Evolutionary conservation across 2,888 invertebrate species (phyloP).

Genomic region (Salpingus planirostris): DNA sequence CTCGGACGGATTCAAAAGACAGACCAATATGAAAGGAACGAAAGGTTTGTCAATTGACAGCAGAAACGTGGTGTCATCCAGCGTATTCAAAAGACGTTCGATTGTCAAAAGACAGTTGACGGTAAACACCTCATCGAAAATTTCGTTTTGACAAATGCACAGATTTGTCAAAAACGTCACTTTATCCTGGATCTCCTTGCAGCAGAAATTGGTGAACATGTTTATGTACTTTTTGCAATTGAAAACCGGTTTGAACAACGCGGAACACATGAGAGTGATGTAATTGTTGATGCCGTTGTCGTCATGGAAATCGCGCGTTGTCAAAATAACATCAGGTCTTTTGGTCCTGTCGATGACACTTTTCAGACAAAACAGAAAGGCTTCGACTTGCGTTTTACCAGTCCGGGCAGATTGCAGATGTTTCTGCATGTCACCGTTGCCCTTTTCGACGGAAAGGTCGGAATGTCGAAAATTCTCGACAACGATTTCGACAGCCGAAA

Average conservation of each 20-base stretch:
- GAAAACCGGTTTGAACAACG: slow-evolving; percentile 45
- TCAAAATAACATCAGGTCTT: slow-evolving; percentile 37
- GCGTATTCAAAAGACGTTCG: slow-evolving; percentile 7
- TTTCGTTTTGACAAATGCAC: slow-evolving; percentile 11
- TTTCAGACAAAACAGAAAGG: slow-evolving; percentile 47
- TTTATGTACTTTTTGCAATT: slow-evolving; percentile 25
- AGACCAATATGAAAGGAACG: slow-evolving; percentile 12
- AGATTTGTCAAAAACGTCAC: slow-evolving; percentile 22
- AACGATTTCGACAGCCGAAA: slow-evolving; percentile 41
- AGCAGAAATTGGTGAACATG: slow-evolving; percentile 10
- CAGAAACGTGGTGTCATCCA: slow-evolving; percentile 3
- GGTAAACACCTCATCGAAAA: slow-evolving; percentile 9
- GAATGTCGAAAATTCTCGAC: slow-evolving; percentile 42
- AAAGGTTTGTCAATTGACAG: too few species aligned
- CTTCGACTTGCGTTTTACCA: slow-evolving; percentile 48
- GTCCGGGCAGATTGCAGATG: slow-evolving; percentile 35
- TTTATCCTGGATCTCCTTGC: slow-evolving; percentile 11
- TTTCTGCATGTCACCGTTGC: too few species aligned
- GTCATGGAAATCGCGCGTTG: slow-evolving; percentile 42
- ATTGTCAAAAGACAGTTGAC: slow-evolving; percentile 10
- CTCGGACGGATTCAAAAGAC: slow-evolving; percentile 8
- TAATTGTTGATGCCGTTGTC: slow-evolving; percentile 38
- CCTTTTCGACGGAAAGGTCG: too few species aligned
- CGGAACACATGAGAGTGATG: slow-evolving; percentile 42
- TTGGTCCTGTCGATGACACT: slow-evolving; percentile 45